Percentiles rank a stretch among this genome's conserved stretches.
Conservation (phyloP, 2,888 invertebrate genomes). For the Drosophila parthenogenetica region DNA sequence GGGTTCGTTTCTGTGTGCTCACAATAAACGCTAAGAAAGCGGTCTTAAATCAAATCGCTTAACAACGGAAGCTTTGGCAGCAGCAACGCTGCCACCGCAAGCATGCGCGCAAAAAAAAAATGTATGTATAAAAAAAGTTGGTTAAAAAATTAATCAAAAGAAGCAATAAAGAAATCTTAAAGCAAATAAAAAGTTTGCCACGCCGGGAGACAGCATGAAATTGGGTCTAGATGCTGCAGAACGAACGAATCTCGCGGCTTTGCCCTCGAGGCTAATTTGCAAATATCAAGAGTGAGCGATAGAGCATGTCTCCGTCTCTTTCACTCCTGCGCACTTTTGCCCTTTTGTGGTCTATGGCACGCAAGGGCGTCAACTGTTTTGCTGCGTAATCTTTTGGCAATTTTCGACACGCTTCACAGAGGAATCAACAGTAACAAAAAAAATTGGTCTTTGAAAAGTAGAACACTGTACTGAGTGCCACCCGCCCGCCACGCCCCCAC, state of each 20-base stretch:
- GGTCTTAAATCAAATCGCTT: constrained; percentile 76
- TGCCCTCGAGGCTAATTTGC: constrained; percentile 48
- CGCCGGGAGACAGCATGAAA: constrained; percentile 60
- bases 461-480: constrained; percentile 37
- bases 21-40: constrained; percentile 52
- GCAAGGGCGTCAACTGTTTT: constrained; percentile 65
- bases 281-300: constrained; percentile 64
- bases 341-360: constrained; percentile 23
- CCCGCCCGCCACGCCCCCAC: too few species aligned
- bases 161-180: constrained; percentile 74
- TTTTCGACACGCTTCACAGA: constrained; percentile 52
- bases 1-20: constrained; percentile 46
- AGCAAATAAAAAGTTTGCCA: constrained; percentile 73
- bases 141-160: constrained; percentile 69
- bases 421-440: constrained; percentile 11
- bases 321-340: constrained; percentile 2
- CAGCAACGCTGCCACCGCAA: constrained; percentile 30
- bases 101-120: constrained; percentile 6
- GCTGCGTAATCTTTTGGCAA: constrained; percentile 61
- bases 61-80: constrained; percentile 72
- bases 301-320: constrained; percentile 29
- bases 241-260: constrained; percentile 20
- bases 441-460: constrained; percentile 56
- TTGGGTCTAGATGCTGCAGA: constrained; percentile 69
- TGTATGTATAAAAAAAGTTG: constrained; percentile 1